Base-by-base conservation (phyloP, 2,888 invertebrate species). In the Euproctis similis region DNA sequence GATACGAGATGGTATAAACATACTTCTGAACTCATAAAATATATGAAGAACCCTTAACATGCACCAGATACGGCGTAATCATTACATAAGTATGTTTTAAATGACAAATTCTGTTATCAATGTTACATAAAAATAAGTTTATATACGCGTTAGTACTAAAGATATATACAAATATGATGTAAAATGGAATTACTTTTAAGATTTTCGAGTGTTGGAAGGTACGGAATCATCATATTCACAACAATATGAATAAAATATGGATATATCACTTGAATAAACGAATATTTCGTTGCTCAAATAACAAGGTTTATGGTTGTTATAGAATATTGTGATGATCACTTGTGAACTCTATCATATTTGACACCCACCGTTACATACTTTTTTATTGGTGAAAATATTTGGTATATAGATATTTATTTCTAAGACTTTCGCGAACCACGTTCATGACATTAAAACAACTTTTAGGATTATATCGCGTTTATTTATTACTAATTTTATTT, bases 221-320 rank as follows among this genome's bases (percentile, higher is more conserved):
- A 45, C 42, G 52, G 48, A 21, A 54, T 60, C 57, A 59, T 68
- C 54, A 60, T 64, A 63, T n/a, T n/a, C 58, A 59, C 44, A 55
- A 60, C 53, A 58, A 58, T 65, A 74, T 76, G 77, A 76, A 78
- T 78, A 78, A 77, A 73, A 76, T 75, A 76, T 75, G 67, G 61
- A 65, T 68, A 76, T 71, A 75, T 76, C 75, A 76, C 73, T 66
- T 62, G 64, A 67, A 68, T 69, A 70, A 73, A 72, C 69, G 68
- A 63, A 70, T 54, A 63, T 60, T 64, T 58, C 51, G 14, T 52
- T 59, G 58, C 58, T 57, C 52, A 58, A 59, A 62, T 65, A 65
- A 63, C 50, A 48, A 51, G 55, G 52, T 59, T 61, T 57, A 48
- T 48, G 55, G 52, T 59, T 61, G 57, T 48, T 48, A 52, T 46